Evolutionary conservation across 1,140 invertebrate species (phyloP).

Genomic region (Halesus radiatus): DNA sequence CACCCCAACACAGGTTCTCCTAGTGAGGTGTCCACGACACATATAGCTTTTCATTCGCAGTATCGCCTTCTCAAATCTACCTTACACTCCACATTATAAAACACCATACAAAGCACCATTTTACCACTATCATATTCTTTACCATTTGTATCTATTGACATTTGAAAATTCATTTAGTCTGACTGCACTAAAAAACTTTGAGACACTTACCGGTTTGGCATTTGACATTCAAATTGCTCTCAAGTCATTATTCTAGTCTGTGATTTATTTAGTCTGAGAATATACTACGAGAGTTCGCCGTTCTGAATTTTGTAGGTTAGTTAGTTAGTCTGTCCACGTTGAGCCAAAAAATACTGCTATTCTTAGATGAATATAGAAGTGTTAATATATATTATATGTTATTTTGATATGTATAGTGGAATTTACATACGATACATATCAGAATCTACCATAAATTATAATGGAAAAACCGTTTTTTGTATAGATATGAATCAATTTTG

Average conservation of each 20-base stretch:
- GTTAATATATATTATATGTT: neutral
- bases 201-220: neutral
- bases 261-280: neutral
- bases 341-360: neutral
- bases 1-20: too few relatives aligned
- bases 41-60: too few relatives aligned
- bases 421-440: neutral
- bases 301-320: neutral
- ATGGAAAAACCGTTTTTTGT: too few relatives aligned
- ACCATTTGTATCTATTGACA: neutral
- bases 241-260: neutral
- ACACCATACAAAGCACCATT: too few relatives aligned
- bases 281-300: neutral
- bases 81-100: too few relatives aligned
- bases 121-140: neutral
- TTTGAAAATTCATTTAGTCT: neutral
- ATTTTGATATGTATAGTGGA: neutral
- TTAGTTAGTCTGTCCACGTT: neutral
- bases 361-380: neutral
- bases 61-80: too few relatives aligned
- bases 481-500: too few relatives aligned
- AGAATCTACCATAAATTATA: neutral
- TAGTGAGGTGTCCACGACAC: too few relatives aligned
- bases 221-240: conserved; percentile 32
- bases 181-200: neutral